phyloP scores from a whole-genome alignment of 2,888 invertebrate genomes.

The Cepaea hortensis region DNA sequence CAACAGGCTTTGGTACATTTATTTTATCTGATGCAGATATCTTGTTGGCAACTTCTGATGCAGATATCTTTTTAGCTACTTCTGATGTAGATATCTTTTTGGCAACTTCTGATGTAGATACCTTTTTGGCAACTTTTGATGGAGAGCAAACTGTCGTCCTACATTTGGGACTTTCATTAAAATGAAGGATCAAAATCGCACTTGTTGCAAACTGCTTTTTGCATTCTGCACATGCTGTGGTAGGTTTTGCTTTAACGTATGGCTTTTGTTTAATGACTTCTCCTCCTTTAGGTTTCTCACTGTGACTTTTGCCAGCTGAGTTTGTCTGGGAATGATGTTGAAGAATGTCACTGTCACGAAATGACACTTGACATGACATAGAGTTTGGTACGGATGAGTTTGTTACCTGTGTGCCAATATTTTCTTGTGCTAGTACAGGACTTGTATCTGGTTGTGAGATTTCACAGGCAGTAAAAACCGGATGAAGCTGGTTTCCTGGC shows the following conservation, averaged over 20 bases:
- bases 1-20: neutral
- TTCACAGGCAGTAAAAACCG: neutral
- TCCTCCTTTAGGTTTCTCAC: neutral
- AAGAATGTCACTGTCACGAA: neutral
- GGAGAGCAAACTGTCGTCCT: neutral
- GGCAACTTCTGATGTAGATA: too few species aligned
- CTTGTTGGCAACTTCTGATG: too few species aligned
- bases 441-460: too few species aligned
- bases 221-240: neutral
- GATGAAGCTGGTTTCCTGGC: neutral
- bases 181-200: slow-evolving; percentile 16
- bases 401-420: too few species aligned
- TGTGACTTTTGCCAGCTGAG: neutral
- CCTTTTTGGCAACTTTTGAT: too few species aligned
- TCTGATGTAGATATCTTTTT: neutral
- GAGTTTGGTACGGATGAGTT: neutral
- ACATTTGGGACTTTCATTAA: slow-evolving; percentile 10
- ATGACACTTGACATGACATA: slow-evolving; percentile 7
- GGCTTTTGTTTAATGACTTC: neutral
- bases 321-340: neutral
- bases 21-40: neutral
- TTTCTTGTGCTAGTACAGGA: too few species aligned
- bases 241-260: neutral
- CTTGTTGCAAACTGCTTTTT: slow-evolving; percentile 25
- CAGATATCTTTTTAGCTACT: neutral